These are phyloP conservation scores for Trachops cirrhosus DNA, from an alignment of 2,797 vertebrate species.

Conservation along the genomic window DNA sequence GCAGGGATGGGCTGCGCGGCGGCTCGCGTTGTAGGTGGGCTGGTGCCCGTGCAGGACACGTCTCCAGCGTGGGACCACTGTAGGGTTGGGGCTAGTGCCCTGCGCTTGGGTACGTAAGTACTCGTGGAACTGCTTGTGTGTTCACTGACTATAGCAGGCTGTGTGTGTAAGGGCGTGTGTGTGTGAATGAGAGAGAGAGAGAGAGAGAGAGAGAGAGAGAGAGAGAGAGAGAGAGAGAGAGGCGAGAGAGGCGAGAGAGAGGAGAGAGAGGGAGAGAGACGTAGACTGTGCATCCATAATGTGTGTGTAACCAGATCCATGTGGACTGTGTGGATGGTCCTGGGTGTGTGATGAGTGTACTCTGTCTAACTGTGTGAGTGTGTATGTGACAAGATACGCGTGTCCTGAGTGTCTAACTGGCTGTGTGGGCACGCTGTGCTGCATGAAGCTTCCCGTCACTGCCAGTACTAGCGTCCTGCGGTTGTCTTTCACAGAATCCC, in stretches of 20 bases:
- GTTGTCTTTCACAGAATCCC: slow-evolving; percentile 24
- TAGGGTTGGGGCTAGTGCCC: neutral
- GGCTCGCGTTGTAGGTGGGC: neutral
- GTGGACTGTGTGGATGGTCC: neutral
- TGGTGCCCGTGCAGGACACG: neutral
- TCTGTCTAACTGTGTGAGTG: neutral
- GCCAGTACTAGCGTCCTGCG: neutral
- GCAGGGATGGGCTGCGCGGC: neutral
- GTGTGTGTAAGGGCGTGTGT: neutral
- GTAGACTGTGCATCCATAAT: neutral
- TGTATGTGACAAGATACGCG: neutral
- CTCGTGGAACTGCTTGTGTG: slow-evolving; percentile 40
- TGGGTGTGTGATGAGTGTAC: neutral
- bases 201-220: neutral
- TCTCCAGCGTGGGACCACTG: neutral
- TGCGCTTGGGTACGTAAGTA: slow-evolving; percentile 25
- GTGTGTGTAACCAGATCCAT: neutral
- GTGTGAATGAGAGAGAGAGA: neutral
- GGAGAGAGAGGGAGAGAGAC: neutral
- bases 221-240: neutral
- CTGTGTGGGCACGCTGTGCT: neutral
- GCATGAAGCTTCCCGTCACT: neutral
- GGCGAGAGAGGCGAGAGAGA: neutral
- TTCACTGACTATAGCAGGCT: neutral
- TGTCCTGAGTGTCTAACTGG: neutral